Conservation (phyloP, 1,140 invertebrate genomes). For the Leptinotarsa undecemlineata region DNA sequence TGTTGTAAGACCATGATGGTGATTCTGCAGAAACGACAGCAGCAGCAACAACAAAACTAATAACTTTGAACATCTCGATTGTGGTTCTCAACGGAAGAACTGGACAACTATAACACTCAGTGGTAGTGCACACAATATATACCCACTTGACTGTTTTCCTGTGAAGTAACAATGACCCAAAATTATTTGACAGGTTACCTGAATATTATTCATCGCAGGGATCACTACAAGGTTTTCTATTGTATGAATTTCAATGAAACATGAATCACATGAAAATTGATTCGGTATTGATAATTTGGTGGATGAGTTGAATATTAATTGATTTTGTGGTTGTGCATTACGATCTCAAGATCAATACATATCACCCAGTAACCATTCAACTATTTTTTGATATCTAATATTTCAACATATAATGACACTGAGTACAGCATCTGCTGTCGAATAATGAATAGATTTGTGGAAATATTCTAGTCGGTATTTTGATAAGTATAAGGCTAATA, state of each 20-base stretch:
- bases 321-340: too few relatives aligned
- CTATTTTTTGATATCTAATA: too few relatives aligned
- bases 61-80: neutral
- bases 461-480: too few relatives aligned
- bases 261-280: neutral
- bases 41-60: neutral
- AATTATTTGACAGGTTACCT: neutral
- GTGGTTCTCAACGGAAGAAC: neutral
- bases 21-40: neutral
- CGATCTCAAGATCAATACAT: too few relatives aligned
- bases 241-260: neutral
- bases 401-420: too few relatives aligned
- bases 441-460: too few relatives aligned
- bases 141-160: neutral
- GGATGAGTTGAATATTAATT: neutral
- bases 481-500: too few relatives aligned
- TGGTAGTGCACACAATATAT: neutral
- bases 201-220: neutral
- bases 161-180: neutral
- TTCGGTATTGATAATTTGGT: neutral
- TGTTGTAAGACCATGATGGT: neutral
- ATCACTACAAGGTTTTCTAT: neutral
- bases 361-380: too few relatives aligned
- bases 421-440: too few relatives aligned
- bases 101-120: neutral